Conservation (phyloP, 1,140 invertebrate genomes). For the Trichonephila clavipes region DNA sequence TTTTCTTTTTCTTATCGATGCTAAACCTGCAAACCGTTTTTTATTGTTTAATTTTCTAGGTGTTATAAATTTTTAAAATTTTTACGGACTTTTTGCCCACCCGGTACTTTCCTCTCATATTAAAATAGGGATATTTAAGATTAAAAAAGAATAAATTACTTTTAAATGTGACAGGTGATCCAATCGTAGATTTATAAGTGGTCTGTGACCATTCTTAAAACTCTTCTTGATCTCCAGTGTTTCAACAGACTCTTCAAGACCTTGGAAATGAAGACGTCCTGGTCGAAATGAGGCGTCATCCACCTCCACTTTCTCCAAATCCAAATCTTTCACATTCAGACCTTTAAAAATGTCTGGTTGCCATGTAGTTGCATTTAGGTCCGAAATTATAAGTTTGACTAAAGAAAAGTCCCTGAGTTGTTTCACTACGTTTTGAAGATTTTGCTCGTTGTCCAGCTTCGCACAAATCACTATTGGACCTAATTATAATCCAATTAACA, state of each 20-base stretch:
- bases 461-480: background rate
- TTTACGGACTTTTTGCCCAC: no score
- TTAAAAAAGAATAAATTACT: slow-evolving; percentile 15
- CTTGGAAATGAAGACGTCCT: slow-evolving; percentile 31
- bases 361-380: slow-evolving; percentile 9
- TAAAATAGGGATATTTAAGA: no score
- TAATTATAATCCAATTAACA: background rate
- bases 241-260: background rate
- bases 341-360: slow-evolving; percentile 24
- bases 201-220: slow-evolving; percentile 23
- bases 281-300: slow-evolving; percentile 46
- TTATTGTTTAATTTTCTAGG: no score
- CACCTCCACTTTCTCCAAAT: slow-evolving; percentile 20
- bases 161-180: background rate
- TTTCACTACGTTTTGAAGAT: background rate
- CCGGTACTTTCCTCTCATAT: no score
- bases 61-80: no score
- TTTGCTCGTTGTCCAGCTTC: background rate
- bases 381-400: background rate
- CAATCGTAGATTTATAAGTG: background rate
- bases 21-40: no score
- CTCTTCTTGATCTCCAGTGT: slow-evolving; percentile 34
- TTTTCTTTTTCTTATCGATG: no score
- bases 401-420: background rate
- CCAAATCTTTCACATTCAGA: background rate